Percentiles rank a stretch among this genome's conserved stretches.
Conservation (phyloP, 2,113 vertebrate species). For the Benitochromis conjunctus region DNA sequence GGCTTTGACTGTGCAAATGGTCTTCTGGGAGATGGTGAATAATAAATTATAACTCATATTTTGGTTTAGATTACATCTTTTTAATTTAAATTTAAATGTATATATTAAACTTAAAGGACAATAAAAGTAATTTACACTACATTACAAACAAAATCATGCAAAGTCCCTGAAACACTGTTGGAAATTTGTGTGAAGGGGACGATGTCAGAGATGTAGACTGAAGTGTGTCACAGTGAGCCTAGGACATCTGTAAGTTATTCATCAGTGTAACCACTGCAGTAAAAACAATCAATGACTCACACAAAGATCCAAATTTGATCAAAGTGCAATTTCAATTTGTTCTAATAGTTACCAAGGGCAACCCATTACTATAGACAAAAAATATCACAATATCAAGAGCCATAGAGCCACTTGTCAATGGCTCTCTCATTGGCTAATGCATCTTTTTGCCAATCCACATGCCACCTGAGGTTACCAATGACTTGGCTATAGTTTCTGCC, state of each 20-base stretch:
- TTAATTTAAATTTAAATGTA: no score
- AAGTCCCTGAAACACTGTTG: not conserved
- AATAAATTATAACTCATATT: not conserved
- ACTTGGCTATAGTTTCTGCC: conserved; percentile 82
- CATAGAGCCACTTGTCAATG: conserved; percentile 80
- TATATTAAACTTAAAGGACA: not conserved
- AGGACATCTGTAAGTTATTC: not conserved
- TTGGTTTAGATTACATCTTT: not conserved
- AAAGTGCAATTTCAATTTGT: not conserved
- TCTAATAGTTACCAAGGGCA: not conserved
- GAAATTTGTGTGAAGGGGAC: not conserved
- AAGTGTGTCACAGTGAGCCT: not conserved
- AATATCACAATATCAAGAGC: not conserved
- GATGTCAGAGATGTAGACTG: not conserved
- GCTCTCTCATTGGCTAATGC: conserved; percentile 72
- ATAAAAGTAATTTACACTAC: not conserved
- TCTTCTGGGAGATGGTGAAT: not conserved
- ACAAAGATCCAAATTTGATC: not conserved
- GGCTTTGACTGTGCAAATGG: not conserved
- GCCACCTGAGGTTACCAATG: conserved; percentile 90
- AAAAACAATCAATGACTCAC: not conserved
- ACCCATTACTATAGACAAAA: not conserved
- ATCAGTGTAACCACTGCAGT: not conserved
- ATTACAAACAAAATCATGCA: not conserved
- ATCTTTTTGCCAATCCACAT: conserved; percentile 87